These are phyloP conservation scores for Poeciliopsis paucimaculata DNA, from an alignment of 2,797 vertebrate genomes.

Conservation along the genomic window DNA sequence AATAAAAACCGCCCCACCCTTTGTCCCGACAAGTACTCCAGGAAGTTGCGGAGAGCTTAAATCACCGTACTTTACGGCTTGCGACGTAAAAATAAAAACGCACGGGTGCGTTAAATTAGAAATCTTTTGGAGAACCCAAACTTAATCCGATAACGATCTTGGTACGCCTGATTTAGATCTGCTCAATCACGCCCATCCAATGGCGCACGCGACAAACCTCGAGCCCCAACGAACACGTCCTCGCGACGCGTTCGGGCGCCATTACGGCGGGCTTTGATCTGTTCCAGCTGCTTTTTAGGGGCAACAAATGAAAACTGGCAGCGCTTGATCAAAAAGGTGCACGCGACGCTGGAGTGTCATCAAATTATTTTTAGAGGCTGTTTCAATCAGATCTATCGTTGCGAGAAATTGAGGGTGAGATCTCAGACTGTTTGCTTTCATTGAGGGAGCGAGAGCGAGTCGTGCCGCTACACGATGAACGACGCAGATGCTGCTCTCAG, in stretches of 20 bases:
- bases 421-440: constrained; percentile 9
- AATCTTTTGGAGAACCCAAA: constrained; percentile 8
- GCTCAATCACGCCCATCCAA: constrained; percentile 45
- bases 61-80: constrained; percentile 2
- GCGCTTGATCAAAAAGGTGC: constrained; percentile 40
- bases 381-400: constrained; percentile 33
- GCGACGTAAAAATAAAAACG: not conserved
- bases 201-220: constrained; percentile 11
- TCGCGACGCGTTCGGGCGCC: constrained; percentile 41
- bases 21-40: constrained; percentile 14
- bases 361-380: constrained; percentile 36
- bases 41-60: constrained; percentile 11
- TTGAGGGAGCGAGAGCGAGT: not conserved
- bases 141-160: constrained; percentile 22
- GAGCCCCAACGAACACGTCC: constrained; percentile 29
- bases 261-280: constrained; percentile 53
- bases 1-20: constrained; percentile 16
- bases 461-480: not conserved
- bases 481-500: not conserved
- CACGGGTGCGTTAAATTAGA: constrained; percentile 15
- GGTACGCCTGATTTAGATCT: constrained; percentile 31
- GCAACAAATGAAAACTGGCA: constrained; percentile 45
- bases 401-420: constrained; percentile 22
- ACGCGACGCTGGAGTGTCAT: constrained; percentile 17
- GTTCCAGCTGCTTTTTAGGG: constrained; percentile 37